Percentiles rank a stretch among this genome's conserved stretches.
Conservation (phyloP, 1,140 invertebrate species). For the Linepithema humile region DNA sequence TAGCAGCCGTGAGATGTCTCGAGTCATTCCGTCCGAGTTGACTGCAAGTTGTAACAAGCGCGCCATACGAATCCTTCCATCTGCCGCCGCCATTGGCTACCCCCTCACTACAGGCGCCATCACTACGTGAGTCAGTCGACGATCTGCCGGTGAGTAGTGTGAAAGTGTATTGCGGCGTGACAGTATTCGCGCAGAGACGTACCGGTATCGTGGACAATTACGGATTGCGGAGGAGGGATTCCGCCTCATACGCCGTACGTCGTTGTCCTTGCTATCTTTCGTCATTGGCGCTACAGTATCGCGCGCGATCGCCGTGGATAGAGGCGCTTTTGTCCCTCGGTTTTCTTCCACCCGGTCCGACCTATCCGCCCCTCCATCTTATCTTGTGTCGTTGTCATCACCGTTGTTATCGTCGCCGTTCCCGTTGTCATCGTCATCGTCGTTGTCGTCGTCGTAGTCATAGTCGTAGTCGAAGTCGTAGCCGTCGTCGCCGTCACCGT, state of each 20-base stretch:
- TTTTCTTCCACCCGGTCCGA: neutral
- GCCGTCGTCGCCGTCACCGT: slow-evolving; percentile 37
- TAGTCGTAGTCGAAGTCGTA: too few relatives aligned
- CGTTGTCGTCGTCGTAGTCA: neutral
- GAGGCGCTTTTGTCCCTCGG: neutral
- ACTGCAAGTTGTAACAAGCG: too few relatives aligned
- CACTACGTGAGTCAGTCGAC: slow-evolving; percentile 84
- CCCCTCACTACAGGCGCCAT: neutral
- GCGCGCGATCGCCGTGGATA: neutral
- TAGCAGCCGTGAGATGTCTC: too few relatives aligned
- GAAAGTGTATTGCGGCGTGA: slow-evolving; percentile 60
- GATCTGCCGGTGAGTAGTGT: slow-evolving; percentile 81
- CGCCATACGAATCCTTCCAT: too few relatives aligned
- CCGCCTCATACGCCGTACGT: neutral
- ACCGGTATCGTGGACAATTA: neutral
- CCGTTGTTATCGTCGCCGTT: slow-evolving; percentile 16
- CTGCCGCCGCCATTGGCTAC: slow-evolving; percentile 39
- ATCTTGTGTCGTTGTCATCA: slow-evolving; percentile 40
- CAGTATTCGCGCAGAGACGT: neutral
- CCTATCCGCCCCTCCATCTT: slow-evolving; percentile 4
- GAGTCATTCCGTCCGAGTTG: too few relatives aligned
- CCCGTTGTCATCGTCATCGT: slow-evolving; percentile 6
- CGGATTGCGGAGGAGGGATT: neutral
- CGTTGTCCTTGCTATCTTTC: neutral
- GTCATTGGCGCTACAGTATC: neutral